Evolutionary conservation across 2,888 invertebrate species (phyloP), one percentile per base, ranked within the genome.

Genomic region (Ganaspis brasiliensis): DNA sequence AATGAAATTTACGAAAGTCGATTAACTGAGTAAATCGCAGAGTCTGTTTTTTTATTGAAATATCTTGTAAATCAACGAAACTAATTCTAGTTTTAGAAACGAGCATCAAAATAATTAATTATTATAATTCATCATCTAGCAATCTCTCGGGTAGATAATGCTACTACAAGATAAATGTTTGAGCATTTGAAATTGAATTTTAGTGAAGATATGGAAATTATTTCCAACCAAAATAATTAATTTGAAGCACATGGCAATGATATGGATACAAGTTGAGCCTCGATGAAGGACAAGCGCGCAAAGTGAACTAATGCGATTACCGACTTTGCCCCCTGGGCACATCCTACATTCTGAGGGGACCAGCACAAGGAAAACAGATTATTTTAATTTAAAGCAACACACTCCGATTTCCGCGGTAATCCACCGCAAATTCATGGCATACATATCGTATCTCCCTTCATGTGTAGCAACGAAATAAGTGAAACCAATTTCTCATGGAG

Each of bases 381-480:
- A 86, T 83, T 85, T 85, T 85, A 86, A 87, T 88, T 85, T 84
- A 80, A 86, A 85, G 81, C 82, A 88, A 87, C 84, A 86, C 83
- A 83, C 81, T 82, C 80, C 67, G 77, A 76, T 81, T 83, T 82
- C 78, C 79, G 59, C 76, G 49, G 74, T 82, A 81, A 84, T 81
- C 81, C 56, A 57, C 73, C 81, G 77, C 81, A 80, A 86, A 82
- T 85, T 86, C 77, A 80, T 80, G 80, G 77, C 70, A 67, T 80
- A 73, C 79, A 76, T 79, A 75, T 79, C 57, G 10, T 52, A 59
- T 52, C 74, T 76, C 75, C 74, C 80, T 77, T 35, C 45, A 37
- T 37, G 26, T 16, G 59, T 45, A 45, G 21, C 14, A 21, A 26
- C 35, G 24, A 45, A 56, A 40, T 73, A 73, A 67, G 40, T 45